Conservation (phyloP, 2,113 vertebrate species). For the Tupaia chinensis region DNA sequence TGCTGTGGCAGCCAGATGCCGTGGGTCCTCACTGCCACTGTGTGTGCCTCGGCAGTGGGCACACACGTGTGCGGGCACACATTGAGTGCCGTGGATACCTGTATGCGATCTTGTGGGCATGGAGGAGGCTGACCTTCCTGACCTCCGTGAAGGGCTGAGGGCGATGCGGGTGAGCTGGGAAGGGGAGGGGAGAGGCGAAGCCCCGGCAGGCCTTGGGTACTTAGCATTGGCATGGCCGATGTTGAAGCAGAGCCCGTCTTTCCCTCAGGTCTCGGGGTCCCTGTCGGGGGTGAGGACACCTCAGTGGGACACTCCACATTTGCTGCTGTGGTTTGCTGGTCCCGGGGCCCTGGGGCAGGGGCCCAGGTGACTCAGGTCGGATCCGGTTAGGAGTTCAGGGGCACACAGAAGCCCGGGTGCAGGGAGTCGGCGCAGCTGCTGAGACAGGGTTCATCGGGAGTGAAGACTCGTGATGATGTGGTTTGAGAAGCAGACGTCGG, state of each 20-base stretch:
- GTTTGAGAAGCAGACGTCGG: not conserved
- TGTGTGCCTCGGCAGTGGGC: not conserved
- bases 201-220: not conserved
- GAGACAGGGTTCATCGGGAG: not conserved
- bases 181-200: not conserved
- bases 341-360: not conserved
- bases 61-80: too few species aligned
- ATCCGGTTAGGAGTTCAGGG: not conserved
- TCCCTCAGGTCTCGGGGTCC: not conserved
- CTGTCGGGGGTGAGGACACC: not conserved
- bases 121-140: not conserved
- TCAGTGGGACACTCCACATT: not conserved
- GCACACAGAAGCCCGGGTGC: not conserved
- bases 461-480: not conserved
- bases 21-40: not conserved
- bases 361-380: too few species aligned
- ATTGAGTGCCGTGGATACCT: fast-evolving
- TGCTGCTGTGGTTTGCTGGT: not conserved
- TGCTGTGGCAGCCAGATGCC: not conserved
- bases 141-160: not conserved
- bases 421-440: not conserved
- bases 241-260: not conserved
- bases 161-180: too few species aligned
- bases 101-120: not conserved
- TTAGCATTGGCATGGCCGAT: not conserved